phyloP scores from a whole-genome alignment of 1,140 invertebrate species.

The Pseudomyrmex gracilis region DNA sequence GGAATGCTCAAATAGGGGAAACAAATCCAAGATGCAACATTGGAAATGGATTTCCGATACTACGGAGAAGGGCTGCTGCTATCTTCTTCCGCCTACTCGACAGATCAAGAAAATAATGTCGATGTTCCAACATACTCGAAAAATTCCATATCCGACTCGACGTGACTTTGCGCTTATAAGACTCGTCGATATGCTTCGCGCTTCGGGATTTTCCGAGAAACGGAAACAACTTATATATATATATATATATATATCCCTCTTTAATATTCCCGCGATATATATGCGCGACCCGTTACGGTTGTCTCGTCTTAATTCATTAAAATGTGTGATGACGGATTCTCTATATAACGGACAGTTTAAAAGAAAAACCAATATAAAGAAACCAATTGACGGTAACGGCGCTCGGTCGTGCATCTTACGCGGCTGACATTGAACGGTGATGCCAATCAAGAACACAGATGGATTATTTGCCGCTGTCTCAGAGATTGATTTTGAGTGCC shows the following conservation, averaged over 20 bases:
- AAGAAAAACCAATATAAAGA: slow-evolving; percentile 1
- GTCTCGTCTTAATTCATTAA: background rate
- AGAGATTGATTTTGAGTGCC: slow-evolving; percentile 54
- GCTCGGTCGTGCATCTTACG: slow-evolving; percentile 16
- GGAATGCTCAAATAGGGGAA: slow-evolving; percentile 49
- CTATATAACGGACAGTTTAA: background rate
- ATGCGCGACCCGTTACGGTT: background rate
- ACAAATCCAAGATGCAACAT: slow-evolving; percentile 67
- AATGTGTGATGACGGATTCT: background rate
- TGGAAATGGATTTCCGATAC: slow-evolving; percentile 72
- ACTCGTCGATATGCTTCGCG: slow-evolving; percentile 19
- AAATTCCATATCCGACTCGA: slow-evolving; percentile 51
- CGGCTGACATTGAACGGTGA: slow-evolving; percentile 37
- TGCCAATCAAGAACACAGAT: slow-evolving; percentile 55
- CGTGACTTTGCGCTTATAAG: slow-evolving; percentile 42
- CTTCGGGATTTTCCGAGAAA: slow-evolving; percentile 20
- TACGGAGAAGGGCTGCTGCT: slow-evolving; percentile 20
- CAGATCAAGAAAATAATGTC: slow-evolving; percentile 59
- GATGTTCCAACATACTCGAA: slow-evolving; percentile 54
- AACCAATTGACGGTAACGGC: slow-evolving; percentile 16
- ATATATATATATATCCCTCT: too few species aligned
- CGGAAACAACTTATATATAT: slow-evolving; percentile 39
- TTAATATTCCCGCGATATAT: background rate
- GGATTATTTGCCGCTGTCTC: slow-evolving; percentile 60
- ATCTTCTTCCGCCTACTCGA: slow-evolving; percentile 57